Percentiles rank a stretch among this genome's conserved stretches.
phyloP scores from a whole-genome alignment of 2,797 vertebrate genomes.

The Sardinella longiceps region DNA sequence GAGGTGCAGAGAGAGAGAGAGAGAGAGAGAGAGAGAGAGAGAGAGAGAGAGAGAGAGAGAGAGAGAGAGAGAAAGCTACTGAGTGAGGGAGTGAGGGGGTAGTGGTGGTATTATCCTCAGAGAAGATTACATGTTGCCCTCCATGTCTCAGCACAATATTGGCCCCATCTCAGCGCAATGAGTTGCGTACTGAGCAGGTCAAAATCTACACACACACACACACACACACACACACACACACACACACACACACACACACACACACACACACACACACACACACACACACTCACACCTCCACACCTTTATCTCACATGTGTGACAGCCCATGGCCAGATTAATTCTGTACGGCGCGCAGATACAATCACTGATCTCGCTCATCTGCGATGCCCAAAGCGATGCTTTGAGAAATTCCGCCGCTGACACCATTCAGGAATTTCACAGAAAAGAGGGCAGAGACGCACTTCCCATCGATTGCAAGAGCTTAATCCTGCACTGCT shows the following conservation, averaged over 20 bases:
- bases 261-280: not conserved
- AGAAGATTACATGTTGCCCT: slow-evolving; percentile 71
- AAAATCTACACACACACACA: not conserved
- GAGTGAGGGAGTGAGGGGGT: not conserved
- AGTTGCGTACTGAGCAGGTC: slow-evolving; percentile 60
- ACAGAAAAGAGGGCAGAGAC: not conserved
- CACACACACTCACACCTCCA: not conserved
- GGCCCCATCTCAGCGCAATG: slow-evolving; percentile 60
- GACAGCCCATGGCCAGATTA: not conserved
- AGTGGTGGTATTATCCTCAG: slow-evolving; percentile 64
- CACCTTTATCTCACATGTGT: not conserved
- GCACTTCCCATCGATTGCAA: not conserved
- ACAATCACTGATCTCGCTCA: not conserved
- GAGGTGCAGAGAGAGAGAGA: too few relatives aligned
- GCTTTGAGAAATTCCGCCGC: not conserved
- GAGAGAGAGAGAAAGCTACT: too few relatives aligned
- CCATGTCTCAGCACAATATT: slow-evolving; percentile 70
- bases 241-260: not conserved
- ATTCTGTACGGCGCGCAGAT: not conserved
- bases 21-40: too few relatives aligned
- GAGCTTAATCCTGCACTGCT: not conserved
- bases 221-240: too few relatives aligned
- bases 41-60: too few relatives aligned
- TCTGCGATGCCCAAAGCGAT: not conserved
- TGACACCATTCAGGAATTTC: not conserved